Base-by-base conservation (phyloP, 2,888 invertebrate genomes). In the Drosophila dives region DNA sequence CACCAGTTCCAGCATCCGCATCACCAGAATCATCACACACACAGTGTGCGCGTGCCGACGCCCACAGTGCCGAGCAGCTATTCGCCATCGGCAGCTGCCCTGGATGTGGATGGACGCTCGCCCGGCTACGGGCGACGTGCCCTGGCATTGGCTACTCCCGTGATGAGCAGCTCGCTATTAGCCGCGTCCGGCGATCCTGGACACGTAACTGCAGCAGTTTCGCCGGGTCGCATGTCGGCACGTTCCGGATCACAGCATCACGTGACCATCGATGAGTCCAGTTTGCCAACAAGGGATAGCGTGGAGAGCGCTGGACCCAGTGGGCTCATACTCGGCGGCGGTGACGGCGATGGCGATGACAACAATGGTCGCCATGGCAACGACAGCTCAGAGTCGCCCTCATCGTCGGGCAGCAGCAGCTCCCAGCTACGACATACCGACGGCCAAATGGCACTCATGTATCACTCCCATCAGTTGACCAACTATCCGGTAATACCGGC, bases 211-310 rank as follows among this genome's bases (percentile, higher is more conserved):
- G 80, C 84, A 4, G 81, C 81, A 36, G 67, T 91, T 0, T 94
- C 94, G 67, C 96, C 96, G 32, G 94, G 94, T 7, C 91, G 92
- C 8, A 79, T 87, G 0, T 90, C 91, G 8, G 91, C 92, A 17
- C 91, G 93, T 0, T 87, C 91, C 45, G 85, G 90, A 0, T 91
- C 92, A 51, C 92, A 92, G 63, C 93, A 93, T 85, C 93, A 93
- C 61, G 93, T 93, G 48, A 93, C 93, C 68, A 93, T 93, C 72
- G 93, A 93, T 64, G 93, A 93, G 71, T 89, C 92, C 3, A 92
- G 91, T 71, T 78, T 93, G 68, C 93, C 93, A 32, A 86, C 73
- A 49, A 84, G 84, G 68, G 78, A 78, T 63, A 78, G 75, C 55
- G 53, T 73, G 40, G 88, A 89, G 67, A 73, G 51, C 0, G 84